Conservation (phyloP, 1,140 invertebrate genomes). For the Zaprionus tsacasi region DNA sequence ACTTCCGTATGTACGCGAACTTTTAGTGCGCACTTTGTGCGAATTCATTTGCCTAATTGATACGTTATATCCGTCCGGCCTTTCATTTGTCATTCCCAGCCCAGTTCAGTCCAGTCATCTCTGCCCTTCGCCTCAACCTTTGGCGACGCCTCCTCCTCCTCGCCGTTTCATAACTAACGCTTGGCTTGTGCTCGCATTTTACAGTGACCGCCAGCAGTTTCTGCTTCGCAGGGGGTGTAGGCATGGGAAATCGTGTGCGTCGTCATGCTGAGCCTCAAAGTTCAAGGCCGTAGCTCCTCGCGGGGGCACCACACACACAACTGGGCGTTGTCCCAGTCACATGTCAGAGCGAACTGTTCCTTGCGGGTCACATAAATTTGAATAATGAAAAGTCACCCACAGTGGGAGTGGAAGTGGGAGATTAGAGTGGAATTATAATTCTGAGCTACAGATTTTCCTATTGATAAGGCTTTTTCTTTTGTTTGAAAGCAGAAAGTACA, state of each 20-base stretch:
- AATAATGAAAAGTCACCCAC: constrained; percentile 49
- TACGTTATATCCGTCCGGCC: constrained; percentile 25
- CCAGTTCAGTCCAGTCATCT: constrained; percentile 7
- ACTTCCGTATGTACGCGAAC: constrained; percentile 40
- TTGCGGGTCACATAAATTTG: constrained; percentile 34
- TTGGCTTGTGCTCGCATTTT: constrained; percentile 6
- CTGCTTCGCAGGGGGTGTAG: neutral
- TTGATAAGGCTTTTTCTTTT: neutral
- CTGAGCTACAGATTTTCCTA: neutral
- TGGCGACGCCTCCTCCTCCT: neutral
- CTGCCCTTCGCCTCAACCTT: neutral
- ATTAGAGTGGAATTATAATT: constrained; percentile 7
- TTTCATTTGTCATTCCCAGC: constrained; percentile 40
- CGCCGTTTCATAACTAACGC: neutral
- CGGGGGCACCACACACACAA: constrained; percentile 16
- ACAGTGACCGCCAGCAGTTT: neutral
- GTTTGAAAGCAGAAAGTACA: neutral
- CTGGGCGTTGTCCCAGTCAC: constrained; percentile 55
- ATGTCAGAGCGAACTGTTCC: constrained; percentile 37
- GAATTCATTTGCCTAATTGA: constrained; percentile 51
- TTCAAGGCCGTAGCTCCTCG: constrained; percentile 29
- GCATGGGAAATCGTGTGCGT: constrained; percentile 31
- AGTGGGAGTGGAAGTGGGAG: neutral
- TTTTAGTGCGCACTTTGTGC: constrained; percentile 16
- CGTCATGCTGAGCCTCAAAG: constrained; percentile 60